Evolutionary conservation across 2,888 invertebrate species (phyloP).

Genomic region (Caenorhabditis becei): DNA sequence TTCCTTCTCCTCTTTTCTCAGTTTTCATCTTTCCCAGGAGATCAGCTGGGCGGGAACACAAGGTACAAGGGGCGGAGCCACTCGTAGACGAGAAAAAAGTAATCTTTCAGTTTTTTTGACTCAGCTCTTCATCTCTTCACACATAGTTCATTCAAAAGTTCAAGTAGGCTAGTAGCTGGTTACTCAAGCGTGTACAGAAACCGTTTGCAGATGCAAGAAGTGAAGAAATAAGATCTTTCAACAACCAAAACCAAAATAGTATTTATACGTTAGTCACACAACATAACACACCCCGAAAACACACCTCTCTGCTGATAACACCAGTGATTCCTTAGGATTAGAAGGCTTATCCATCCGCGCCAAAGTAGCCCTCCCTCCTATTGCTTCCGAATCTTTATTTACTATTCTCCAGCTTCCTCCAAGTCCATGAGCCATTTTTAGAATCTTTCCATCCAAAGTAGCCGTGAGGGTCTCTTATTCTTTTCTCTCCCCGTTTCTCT

Average conservation of each 20-base stretch:
- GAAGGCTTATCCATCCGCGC: slow-evolving; percentile 1
- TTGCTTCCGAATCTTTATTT: slow-evolving; percentile 12
- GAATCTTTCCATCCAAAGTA: too few species aligned
- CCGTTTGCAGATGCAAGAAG: too few species aligned
- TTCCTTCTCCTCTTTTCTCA: background rate
- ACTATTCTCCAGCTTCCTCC: background rate
- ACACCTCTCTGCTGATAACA: background rate
- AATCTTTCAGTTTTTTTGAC: background rate
- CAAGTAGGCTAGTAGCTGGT: slow-evolving; percentile 2
- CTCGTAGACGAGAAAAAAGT: background rate
- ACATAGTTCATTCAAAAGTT: slow-evolving; percentile 18
- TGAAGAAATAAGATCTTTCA: slow-evolving; percentile 2
- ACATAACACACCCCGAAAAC: background rate
- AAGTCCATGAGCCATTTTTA: background rate
- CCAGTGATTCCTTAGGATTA: slow-evolving; percentile 24
- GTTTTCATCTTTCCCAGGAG: background rate
- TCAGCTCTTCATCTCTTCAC: background rate
- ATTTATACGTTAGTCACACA: background rate
- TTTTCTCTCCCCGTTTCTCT: slow-evolving; percentile 22
- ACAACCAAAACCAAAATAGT: background rate
- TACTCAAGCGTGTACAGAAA: too few species aligned
- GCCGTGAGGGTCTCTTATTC: background rate
- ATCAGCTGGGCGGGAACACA: background rate
- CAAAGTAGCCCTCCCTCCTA: slow-evolving; percentile 22
- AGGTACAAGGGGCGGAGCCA: background rate